Percentiles rank a stretch among this genome's conserved stretches.
phyloP scores from a whole-genome alignment of 2,888 invertebrate genomes.

The Neria commutata region DNA sequence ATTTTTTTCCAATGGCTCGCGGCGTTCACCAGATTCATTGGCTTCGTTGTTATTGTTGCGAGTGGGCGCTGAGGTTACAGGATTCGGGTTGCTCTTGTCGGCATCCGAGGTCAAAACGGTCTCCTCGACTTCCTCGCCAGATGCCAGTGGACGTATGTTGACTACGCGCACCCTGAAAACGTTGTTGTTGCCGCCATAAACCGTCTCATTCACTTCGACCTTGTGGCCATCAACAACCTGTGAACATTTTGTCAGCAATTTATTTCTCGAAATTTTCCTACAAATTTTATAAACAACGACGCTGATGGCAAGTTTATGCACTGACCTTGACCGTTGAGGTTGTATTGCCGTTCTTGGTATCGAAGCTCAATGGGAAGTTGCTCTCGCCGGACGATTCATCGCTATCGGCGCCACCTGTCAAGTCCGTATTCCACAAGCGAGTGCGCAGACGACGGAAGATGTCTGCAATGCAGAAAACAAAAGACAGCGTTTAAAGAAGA shows the following conservation, averaged over 20 bases:
- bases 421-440: slow-evolving; percentile 42
- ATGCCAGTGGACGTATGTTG: slow-evolving; percentile 63
- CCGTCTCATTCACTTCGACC: slow-evolving; percentile 66
- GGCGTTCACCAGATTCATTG: slow-evolving; percentile 44
- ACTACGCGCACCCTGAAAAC: slow-evolving; percentile 64
- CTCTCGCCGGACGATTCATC: slow-evolving; percentile 34
- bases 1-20: slow-evolving; percentile 45
- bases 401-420: slow-evolving; percentile 24
- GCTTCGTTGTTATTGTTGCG: slow-evolving; percentile 26
- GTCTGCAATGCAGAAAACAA: slow-evolving; percentile 41
- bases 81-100: slow-evolving; percentile 19
- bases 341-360: slow-evolving; percentile 55
- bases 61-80: slow-evolving; percentile 37
- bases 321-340: slow-evolving; percentile 61
- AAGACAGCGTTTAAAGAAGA: slow-evolving; percentile 7
- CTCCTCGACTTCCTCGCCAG: slow-evolving; percentile 49
- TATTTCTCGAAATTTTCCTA: not conserved
- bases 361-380: slow-evolving; percentile 35
- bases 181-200: slow-evolving; percentile 61
- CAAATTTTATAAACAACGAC: not conserved
- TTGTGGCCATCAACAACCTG: slow-evolving; percentile 66
- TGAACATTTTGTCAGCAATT: not conserved
- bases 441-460: slow-evolving; percentile 56
- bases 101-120: slow-evolving; percentile 32
- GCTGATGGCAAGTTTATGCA: not conserved